phyloP scores from a whole-genome alignment of 2,113 vertebrate species.

The Gorilla gorilla region DNA sequence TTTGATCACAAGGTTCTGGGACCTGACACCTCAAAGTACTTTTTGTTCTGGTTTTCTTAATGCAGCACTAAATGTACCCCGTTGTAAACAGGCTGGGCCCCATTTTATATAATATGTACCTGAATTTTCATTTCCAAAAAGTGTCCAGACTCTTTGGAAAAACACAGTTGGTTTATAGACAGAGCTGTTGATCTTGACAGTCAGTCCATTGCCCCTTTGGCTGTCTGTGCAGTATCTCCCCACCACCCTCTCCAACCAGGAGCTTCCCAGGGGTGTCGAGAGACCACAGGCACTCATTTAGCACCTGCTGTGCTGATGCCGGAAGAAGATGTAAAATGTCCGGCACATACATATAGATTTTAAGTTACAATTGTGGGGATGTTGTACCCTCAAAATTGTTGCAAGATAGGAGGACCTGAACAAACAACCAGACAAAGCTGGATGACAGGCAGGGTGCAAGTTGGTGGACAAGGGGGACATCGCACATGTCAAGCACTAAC shows the following conservation, averaged over 20 bases:
- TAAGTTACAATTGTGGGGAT: background rate
- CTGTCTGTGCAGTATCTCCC: background rate
- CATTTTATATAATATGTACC: background rate
- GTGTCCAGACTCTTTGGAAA: background rate
- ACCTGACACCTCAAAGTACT: conserved; percentile 17
- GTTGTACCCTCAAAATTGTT: background rate
- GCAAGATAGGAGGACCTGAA: background rate
- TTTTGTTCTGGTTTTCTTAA: conserved; percentile 16
- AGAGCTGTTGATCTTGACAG: background rate
- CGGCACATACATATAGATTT: background rate
- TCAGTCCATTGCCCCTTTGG: background rate
- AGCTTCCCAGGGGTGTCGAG: background rate
- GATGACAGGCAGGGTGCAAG: too few species aligned
- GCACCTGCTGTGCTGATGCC: background rate
- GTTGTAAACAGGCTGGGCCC: background rate
- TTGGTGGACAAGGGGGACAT: background rate
- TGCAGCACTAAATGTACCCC: background rate
- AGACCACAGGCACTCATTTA: background rate
- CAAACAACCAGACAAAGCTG: background rate
- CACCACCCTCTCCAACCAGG: fast-evolving
- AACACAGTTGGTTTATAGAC: background rate
- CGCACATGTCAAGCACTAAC: fast-evolving
- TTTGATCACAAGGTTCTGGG: background rate
- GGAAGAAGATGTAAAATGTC: background rate
- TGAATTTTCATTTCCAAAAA: conserved; percentile 35